phyloP scores from a whole-genome alignment of 35 echinoderm and acorn worm species.

The Ptychodera flava region DNA sequence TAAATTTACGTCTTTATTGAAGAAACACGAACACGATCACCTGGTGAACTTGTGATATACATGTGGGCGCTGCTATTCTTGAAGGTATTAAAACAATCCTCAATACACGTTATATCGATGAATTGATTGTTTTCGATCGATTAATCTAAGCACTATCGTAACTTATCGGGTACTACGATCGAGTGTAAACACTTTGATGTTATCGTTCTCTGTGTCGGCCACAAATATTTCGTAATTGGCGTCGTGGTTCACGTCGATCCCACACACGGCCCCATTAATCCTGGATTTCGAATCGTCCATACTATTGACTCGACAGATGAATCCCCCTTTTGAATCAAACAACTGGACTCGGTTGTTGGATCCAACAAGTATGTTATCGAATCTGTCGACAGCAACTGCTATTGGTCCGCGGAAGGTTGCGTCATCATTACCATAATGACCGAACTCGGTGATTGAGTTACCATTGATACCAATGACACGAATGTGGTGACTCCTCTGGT shows the following conservation, averaged over 20 bases:
- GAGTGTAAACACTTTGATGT: neutral
- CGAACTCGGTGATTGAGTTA: neutral
- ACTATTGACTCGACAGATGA: neutral
- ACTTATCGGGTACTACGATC: too few relatives aligned
- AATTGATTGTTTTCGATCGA: too few relatives aligned
- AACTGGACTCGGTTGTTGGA: neutral
- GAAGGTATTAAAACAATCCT: too few relatives aligned
- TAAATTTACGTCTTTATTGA: too few relatives aligned
- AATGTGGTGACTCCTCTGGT: neutral
- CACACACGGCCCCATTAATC: neutral
- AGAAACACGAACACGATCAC: too few relatives aligned
- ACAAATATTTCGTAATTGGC: neutral
- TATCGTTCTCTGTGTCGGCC: neutral
- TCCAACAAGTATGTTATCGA: neutral
- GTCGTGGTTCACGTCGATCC: neutral
- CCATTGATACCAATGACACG: neutral
- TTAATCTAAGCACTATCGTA: too few relatives aligned
- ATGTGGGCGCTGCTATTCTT: too few relatives aligned
- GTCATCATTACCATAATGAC: neutral
- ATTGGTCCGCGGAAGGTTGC: neutral
- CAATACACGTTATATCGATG: too few relatives aligned
- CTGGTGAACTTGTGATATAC: too few relatives aligned
- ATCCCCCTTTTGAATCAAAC: neutral
- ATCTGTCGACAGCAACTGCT: neutral
- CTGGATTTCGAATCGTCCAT: too few relatives aligned